Conservation (phyloP, 2,113 vertebrate genomes). For the Leucoraja erinaceus region DNA sequence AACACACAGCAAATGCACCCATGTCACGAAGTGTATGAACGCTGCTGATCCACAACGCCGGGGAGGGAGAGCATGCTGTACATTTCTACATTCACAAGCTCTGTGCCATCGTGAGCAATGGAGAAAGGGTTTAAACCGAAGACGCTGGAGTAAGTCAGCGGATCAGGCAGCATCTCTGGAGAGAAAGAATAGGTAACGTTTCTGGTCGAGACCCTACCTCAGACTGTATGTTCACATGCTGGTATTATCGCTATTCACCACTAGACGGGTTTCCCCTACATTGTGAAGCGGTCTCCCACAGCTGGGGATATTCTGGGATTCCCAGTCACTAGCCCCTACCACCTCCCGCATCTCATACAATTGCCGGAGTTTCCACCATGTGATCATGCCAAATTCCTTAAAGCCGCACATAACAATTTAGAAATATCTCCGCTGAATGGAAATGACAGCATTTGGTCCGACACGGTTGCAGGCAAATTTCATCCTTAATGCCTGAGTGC, state of each 20-base stretch:
- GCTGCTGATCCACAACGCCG: not conserved
- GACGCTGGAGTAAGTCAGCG: too few species aligned
- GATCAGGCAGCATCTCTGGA: too few species aligned
- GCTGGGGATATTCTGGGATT: constrained; percentile 10
- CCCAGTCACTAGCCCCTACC: not conserved
- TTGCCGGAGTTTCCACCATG: constrained; percentile 9
- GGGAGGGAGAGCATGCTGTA: not conserved
- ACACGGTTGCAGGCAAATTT: not conserved
- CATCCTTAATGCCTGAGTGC: not conserved
- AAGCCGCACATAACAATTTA: not conserved
- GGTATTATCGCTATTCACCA: not conserved
- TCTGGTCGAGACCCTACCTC: too few species aligned
- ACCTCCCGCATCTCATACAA: not conserved
- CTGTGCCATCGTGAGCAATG: not conserved
- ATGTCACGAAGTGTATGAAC: not conserved
- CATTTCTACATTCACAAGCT: not conserved
- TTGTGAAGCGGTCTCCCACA: too few species aligned
- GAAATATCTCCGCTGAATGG: not conserved
- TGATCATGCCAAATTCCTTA: not conserved
- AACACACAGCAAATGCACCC: not conserved
- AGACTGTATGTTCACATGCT: not conserved
- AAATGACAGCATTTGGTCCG: not conserved
- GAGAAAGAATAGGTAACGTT: too few species aligned
- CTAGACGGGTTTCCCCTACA: not conserved
- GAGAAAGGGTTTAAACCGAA: too few species aligned